These are phyloP conservation scores for Drosophila ficusphila DNA, from an alignment of 1,140 invertebrate species.

Conservation along the genomic window DNA sequence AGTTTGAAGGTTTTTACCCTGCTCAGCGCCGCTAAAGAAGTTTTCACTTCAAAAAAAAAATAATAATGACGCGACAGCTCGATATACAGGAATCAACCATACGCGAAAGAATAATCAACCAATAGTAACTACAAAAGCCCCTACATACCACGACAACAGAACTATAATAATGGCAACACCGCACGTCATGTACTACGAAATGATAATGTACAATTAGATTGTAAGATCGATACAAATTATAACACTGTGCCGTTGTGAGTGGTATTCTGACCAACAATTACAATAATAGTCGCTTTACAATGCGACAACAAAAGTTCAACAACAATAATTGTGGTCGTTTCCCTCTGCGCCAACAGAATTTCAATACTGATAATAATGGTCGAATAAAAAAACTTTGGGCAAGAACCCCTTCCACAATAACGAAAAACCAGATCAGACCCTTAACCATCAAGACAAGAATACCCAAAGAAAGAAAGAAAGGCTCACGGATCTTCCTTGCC, in stretches of 20 bases:
- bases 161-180: too few species aligned
- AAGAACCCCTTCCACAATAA: too few species aligned
- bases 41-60: too few species aligned
- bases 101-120: conserved; percentile 7
- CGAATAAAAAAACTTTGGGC: conserved; percentile 26
- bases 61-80: neutral
- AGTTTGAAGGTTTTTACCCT: too few species aligned
- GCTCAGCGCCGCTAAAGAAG: too few species aligned
- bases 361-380: conserved; percentile 21
- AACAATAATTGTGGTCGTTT: conserved; percentile 3
- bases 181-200: conserved; percentile 9
- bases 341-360: conserved; percentile 18
- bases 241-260: too few species aligned
- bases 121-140: conserved; percentile 14
- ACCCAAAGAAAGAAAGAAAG: too few species aligned
- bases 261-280: conserved; percentile 11
- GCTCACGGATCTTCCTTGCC: too few species aligned
- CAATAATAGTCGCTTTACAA: conserved; percentile 11
- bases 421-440: neutral
- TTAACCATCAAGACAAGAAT: neutral
- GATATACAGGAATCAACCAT: neutral
- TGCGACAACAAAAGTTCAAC: neutral
- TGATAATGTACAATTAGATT: too few species aligned
- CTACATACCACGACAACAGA: conserved; percentile 21
- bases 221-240: too few species aligned